A percentile compares a stretch with the other conserved stretches of the same genome.
Conservation (phyloP, 2,888 invertebrate species). For the Podotricha telesiphe region DNA sequence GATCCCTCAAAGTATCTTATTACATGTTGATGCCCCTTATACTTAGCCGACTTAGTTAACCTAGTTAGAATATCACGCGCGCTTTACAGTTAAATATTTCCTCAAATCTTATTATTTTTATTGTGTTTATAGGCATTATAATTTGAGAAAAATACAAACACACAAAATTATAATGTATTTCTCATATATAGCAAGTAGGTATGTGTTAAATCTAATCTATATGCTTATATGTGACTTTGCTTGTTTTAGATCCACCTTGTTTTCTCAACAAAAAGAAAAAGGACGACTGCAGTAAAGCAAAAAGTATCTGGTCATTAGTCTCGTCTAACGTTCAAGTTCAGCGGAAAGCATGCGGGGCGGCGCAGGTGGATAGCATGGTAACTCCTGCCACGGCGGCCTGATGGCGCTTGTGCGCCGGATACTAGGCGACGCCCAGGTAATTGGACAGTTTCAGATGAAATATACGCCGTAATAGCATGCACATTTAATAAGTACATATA, state of each 20-base stretch:
- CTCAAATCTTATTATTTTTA: not conserved
- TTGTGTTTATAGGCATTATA: no score
- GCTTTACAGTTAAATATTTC: not conserved
- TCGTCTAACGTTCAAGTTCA: constrained; percentile 53
- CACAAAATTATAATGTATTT: no score
- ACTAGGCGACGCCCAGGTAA: constrained; percentile 93
- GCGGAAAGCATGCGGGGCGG: constrained; percentile 62
- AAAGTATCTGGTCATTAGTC: constrained; percentile 55
- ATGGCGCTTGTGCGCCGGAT: constrained; percentile 94
- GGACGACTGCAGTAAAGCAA: constrained; percentile 54
- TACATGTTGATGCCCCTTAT: constrained; percentile 28
- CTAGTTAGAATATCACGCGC: no score
- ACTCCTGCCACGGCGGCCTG: constrained; percentile 86
- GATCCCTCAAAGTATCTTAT: constrained; percentile 24
- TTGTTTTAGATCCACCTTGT: constrained; percentile 63
- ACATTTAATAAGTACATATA: no score
- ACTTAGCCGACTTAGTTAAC: constrained; percentile 6
- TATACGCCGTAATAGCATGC: not conserved
- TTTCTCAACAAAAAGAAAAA: constrained; percentile 49
- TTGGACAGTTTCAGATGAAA: not conserved
- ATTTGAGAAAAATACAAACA: no score
- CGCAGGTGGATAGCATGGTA: constrained; percentile 81
- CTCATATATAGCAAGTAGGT: no score
- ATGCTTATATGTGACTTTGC: constrained; percentile 31
- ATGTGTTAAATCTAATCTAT: no score